Evolutionary conservation across 2,888 invertebrate species (phyloP).

Genomic region (Ganaspis brasiliensis): DNA sequence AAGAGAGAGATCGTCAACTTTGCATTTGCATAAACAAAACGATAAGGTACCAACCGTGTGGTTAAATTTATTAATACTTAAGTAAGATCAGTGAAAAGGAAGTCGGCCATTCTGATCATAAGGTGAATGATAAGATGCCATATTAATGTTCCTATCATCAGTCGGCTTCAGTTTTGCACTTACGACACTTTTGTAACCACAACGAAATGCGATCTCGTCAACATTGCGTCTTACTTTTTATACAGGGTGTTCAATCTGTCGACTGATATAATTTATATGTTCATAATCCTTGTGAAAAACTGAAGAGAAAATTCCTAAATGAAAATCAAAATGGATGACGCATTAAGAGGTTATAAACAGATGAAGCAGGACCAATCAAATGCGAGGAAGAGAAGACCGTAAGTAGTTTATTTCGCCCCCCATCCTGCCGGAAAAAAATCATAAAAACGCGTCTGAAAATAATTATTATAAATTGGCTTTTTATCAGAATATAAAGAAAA

Average conservation of each 20-base stretch:
- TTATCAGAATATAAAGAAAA: too few relatives aligned
- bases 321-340: too few relatives aligned
- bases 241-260: not conserved
- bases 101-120: conserved; percentile 19
- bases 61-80: conserved; percentile 18
- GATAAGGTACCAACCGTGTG: not conserved
- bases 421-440: too few relatives aligned
- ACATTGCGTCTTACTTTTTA: not conserved
- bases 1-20: conserved; percentile 1
- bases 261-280: too few relatives aligned
- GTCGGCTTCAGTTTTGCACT: conserved; percentile 20
- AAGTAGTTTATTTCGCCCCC: too few relatives aligned
- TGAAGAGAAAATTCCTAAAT: too few relatives aligned
- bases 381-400: too few relatives aligned
- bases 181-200: conserved; percentile 2
- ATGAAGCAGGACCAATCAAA: too few relatives aligned
- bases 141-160: conserved; percentile 28
- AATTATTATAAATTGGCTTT: too few relatives aligned
- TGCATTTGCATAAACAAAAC: conserved; percentile 10
- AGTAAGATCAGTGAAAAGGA: conserved; percentile 7
- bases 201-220: not conserved
- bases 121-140: conserved; percentile 34
- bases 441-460: too few relatives aligned
- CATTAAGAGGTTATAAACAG: too few relatives aligned
- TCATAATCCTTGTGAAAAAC: too few relatives aligned